Evolutionary conservation across 2,888 invertebrate species (phyloP).

Genomic region (Eustalomyia histrio): DNA sequence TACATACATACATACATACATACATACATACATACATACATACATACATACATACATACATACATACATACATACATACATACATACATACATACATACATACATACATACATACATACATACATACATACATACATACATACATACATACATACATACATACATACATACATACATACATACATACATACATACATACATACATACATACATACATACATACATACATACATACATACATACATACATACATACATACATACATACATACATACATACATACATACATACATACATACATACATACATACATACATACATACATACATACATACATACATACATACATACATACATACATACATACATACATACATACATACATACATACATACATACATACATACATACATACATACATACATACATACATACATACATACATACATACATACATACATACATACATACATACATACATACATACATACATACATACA

Average conservation of each 20-base stretch:
- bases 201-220: constrained; percentile 23
- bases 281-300: constrained; percentile 23
- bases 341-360: too few relatives aligned
- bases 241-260: constrained; percentile 23
- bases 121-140: too few relatives aligned
- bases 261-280: constrained; percentile 23
- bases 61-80: neutral
- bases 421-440: too few relatives aligned
- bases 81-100: too few relatives aligned
- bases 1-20: constrained; percentile 23
- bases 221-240: constrained; percentile 23
- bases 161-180: too few relatives aligned
- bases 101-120: too few relatives aligned
- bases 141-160: too few relatives aligned
- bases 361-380: too few relatives aligned
- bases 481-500: constrained; percentile 23
- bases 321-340: constrained; percentile 18
- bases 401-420: too few relatives aligned
- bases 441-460: too few relatives aligned
- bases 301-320: constrained; percentile 23
- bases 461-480: neutral
- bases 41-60: constrained; percentile 23
- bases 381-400: too few relatives aligned
- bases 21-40: constrained; percentile 23
- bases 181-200: neutral